phyloP scores from a whole-genome alignment of 2,113 vertebrate genomes.

The Syngnathoides biaculeatus region DNA sequence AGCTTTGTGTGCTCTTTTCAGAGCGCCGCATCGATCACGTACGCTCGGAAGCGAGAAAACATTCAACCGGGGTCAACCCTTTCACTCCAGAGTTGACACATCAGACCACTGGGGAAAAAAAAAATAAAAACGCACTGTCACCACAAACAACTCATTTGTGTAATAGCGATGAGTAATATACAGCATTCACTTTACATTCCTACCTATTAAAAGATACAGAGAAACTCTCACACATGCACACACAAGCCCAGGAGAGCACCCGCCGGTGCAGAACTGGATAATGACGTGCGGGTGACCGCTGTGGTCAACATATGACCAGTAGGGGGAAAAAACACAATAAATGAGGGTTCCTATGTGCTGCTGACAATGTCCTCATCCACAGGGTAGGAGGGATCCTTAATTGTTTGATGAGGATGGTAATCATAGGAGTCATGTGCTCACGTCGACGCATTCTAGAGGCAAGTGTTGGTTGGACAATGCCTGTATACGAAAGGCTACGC shows the following conservation, averaged over 20 bases:
- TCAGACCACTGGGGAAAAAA: not conserved
- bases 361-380: conserved; percentile 5
- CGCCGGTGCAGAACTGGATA: conserved; percentile 38
- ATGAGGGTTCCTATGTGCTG: not conserved
- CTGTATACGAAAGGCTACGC: not conserved
- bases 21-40: conserved; percentile 1
- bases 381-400: not conserved
- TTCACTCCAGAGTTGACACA: not conserved
- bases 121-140: conserved; percentile 8
- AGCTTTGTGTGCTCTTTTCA: not conserved
- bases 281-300: conserved; percentile 64
- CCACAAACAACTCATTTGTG: conserved; percentile 17
- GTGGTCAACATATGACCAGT: conserved; percentile 51
- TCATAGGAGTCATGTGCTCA: conserved; percentile 3
- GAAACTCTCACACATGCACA: conserved; percentile 11
- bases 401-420: not conserved
- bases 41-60: not conserved
- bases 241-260: conserved; percentile 2
- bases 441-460: not conserved
- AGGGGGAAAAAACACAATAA: not conserved
- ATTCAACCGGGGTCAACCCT: not conserved
- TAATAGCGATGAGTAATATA: conserved; percentile 35
- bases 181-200: conserved; percentile 41
- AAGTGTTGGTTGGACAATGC: not conserved
- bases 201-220: conserved; percentile 39